Evolutionary conservation across 1,140 invertebrate species (phyloP).

Genomic region (Chelonus insularis): DNA sequence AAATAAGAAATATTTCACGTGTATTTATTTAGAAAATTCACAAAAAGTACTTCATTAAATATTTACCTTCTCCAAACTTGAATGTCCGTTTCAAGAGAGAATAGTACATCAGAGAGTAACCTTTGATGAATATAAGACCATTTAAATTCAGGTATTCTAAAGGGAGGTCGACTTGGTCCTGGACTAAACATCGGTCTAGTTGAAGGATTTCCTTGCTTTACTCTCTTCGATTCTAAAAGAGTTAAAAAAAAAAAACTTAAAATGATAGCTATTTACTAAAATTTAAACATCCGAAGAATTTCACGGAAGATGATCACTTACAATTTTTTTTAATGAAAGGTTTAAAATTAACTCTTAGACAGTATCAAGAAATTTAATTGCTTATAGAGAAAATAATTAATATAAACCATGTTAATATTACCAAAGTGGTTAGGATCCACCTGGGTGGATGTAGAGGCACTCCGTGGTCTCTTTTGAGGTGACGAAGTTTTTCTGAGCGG

Average conservation of each 20-base stretch:
- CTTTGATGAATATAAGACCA: constrained; percentile 99
- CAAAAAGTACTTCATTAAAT: no score
- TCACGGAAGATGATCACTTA: no score
- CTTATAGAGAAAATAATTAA: no score
- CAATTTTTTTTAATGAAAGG: constrained; percentile 2
- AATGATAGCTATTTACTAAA: not conserved
- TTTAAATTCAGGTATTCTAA: constrained; percentile 98
- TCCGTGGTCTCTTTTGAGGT: constrained; percentile 70
- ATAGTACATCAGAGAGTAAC: constrained; percentile 93
- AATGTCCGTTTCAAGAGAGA: constrained; percentile 96
- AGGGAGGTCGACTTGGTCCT: constrained; percentile 92
- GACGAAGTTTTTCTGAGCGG: constrained; percentile 51
- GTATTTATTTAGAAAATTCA: not conserved
- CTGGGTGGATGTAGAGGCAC: constrained; percentile 77
- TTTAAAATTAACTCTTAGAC: no score
- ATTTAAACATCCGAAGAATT: no score
- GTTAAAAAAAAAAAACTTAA: constrained; percentile 21
- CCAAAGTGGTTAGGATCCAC: constrained; percentile 81
- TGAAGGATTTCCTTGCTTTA: constrained; percentile 63
- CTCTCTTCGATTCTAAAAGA: constrained; percentile 58
- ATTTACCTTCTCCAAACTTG: constrained; percentile 82
- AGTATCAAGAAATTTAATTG: constrained; percentile 12
- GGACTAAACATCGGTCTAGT: constrained; percentile 89
- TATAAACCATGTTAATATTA: no score
- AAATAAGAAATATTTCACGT: not conserved